Base-by-base conservation (phyloP, 37 sponge, comb jelly and placozoan genomes). In the Agelas oroides region DNA sequence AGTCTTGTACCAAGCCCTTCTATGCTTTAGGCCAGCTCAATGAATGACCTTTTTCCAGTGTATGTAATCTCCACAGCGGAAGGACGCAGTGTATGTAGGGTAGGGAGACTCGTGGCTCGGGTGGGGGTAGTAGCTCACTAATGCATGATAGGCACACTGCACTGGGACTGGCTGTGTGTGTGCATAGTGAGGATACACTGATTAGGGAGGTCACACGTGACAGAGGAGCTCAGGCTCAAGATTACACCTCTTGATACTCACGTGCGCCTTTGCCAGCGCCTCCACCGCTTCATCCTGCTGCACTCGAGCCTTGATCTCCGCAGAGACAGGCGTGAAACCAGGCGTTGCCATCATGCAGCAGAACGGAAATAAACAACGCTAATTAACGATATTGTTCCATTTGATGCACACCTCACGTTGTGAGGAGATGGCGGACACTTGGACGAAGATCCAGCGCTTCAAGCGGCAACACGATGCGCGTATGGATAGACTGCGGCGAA, bases 61-160 rank as follows among this genome's bases (percentile, higher is more conserved):
- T 28, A 84, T 59, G 85, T 76, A 84, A 37, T 84, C 85, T 32
- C 77, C 70, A 5, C 35, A 21, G 2, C 31, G 27, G 32, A 84
- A 75, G 20, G 67, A 20, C 16, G 39, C 19, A 11, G 75, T 76
- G 53, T 75, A 84, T 24, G 35, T 13, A 33, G 66, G 65, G 19
- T 39, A 66, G 64, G 79, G 79, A 38, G 79, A 40, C 6, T 65
- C 65, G 41, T 73, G 74, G 15, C 12, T 41, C 0, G 60, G 65
- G 15, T 38, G 60, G 24, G 79, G 62, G 37, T 78, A 46, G 65
- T 61, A 78, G 35, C 31, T 35, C 6, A 78, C 66, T 14, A 60
- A 14, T 0, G 79, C 65, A 25, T 61, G 36, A 12, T n/a, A 23
- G 65, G 64, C 61, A 16, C 30, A 78, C 41, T 37, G 65, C 13